A percentile compares a stretch with the other conserved stretches of the same genome.
Evolutionary conservation across 2,888 invertebrate species (phyloP).

Genomic region (Tanaodytes sp.): DNA sequence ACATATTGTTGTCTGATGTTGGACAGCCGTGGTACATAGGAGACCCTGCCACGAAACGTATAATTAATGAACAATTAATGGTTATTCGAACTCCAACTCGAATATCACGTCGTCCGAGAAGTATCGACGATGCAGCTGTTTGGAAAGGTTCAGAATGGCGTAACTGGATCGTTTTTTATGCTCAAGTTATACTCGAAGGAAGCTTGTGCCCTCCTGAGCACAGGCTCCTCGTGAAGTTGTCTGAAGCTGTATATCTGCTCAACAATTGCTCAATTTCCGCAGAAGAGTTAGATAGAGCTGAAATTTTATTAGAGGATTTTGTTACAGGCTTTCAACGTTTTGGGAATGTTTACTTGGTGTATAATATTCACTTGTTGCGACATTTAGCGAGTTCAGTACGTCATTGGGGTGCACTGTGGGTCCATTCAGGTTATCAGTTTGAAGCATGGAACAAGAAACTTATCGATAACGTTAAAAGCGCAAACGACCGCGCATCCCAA

Average conservation of each 20-base stretch:
- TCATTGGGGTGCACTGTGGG: conserved; percentile 35
- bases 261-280: not conserved
- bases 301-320: not conserved
- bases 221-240: not conserved
- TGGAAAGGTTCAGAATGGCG: not conserved
- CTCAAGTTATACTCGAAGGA: not conserved
- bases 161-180: not conserved
- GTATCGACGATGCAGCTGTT: not conserved
- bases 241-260: not conserved
- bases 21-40: no score
- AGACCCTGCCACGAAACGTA: not conserved
- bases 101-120: not conserved
- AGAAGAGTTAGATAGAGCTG: conserved; percentile 1
- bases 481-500: conserved; percentile 7
- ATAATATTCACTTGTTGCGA: conserved; percentile 17
- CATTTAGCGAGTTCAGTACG: conserved; percentile 12
- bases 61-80: not conserved
- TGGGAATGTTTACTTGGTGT: conserved; percentile 14
- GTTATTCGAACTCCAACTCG: not conserved
- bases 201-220: not conserved
- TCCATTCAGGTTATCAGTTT: conserved; percentile 18
- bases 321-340: conserved; percentile 2
- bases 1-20: no score
- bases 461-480: conserved; percentile 9
- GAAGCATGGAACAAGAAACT: conserved; percentile 20